These are phyloP conservation scores for Epinephelus coioides DNA, from an alignment of 2,797 vertebrate species.

Conservation along the genomic window DNA sequence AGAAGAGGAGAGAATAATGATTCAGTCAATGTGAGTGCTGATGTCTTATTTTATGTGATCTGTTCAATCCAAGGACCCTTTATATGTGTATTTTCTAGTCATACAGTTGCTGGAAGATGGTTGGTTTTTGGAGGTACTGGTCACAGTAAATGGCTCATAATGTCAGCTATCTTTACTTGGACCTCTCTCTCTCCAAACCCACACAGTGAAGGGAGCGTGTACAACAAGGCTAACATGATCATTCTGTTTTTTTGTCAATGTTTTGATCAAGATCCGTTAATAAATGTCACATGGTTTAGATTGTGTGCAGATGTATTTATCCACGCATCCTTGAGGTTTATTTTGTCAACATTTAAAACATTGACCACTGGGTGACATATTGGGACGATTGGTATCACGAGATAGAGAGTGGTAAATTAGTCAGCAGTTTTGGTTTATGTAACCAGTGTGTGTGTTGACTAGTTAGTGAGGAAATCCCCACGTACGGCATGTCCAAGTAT, in stretches of 20 bases:
- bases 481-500: neutral
- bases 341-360: neutral
- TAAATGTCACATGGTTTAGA: constrained; percentile 66
- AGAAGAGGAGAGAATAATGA: neutral
- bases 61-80: constrained; percentile 1
- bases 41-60: constrained; percentile 38
- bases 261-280: constrained; percentile 60
- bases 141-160: constrained; percentile 9
- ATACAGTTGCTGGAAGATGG: constrained; percentile 14
- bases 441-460: neutral
- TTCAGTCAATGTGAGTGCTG: neutral
- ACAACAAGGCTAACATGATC: constrained; percentile 20
- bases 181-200: neutral
- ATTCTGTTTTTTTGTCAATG: constrained; percentile 51
- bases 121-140: constrained; percentile 1
- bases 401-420: neutral
- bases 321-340: neutral
- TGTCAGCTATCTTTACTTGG: neutral
- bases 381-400: neutral
- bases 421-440: constrained; percentile 20
- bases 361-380: neutral
- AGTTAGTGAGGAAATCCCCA: constrained; percentile 55
- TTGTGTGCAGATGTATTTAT: constrained; percentile 25
- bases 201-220: constrained; percentile 12
- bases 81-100: constrained; percentile 1